Conservation (phyloP, 2,113 vertebrate species). For the Motacilla alba region DNA sequence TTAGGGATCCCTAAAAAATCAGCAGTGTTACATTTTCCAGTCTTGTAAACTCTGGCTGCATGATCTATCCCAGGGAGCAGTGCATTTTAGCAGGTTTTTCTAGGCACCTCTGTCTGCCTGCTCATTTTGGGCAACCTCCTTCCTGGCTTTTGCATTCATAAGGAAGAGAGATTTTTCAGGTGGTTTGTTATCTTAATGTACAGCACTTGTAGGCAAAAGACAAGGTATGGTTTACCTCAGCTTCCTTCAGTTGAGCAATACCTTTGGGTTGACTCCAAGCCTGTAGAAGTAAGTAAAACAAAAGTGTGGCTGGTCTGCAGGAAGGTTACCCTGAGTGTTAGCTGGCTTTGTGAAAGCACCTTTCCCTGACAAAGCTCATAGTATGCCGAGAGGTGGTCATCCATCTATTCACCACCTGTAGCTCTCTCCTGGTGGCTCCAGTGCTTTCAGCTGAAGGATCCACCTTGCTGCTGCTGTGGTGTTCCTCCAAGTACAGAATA, state of each 20-base stretch:
- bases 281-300: background rate
- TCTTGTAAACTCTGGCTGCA: background rate
- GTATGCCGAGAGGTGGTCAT: background rate
- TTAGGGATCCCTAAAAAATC: background rate
- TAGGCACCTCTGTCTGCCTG: background rate
- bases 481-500: background rate
- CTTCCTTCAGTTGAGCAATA: background rate
- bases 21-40: fast-evolving
- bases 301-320: background rate
- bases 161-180: background rate
- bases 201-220: background rate
- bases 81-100: background rate
- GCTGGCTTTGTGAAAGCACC: background rate
- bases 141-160: fast-evolving
- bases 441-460: background rate
- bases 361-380: background rate
- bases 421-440: background rate
- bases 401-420: background rate
- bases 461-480: fast-evolving
- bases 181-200: background rate
- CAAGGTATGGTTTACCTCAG: background rate
- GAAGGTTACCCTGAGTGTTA: background rate
- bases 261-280: background rate
- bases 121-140: background rate
- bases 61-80: background rate